Conservation (phyloP, 2,113 vertebrate species). For the Tetrax tetrax region DNA sequence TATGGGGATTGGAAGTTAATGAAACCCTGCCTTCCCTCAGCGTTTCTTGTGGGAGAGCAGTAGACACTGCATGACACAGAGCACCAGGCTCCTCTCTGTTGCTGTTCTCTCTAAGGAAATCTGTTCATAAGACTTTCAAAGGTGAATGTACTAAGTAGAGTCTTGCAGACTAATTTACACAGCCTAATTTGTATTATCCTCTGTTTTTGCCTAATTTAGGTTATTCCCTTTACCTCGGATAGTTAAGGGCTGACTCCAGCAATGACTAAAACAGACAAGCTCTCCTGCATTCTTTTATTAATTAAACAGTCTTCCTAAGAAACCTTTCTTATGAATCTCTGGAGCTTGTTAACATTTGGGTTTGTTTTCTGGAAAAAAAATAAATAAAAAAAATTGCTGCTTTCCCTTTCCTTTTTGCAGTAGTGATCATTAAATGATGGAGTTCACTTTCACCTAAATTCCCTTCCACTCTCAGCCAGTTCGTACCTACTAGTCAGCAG, state of each 20-base stretch:
- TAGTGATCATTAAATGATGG: neutral
- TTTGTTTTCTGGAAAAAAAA: neutral
- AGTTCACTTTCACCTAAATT: constrained; percentile 17
- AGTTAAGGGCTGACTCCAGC: constrained; percentile 49
- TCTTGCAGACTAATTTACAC: constrained; percentile 28
- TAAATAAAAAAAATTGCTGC: neutral
- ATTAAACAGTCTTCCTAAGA: constrained; percentile 41
- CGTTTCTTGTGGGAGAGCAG: constrained; percentile 19
- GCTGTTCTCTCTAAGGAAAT: neutral
- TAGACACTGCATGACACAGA: neutral
- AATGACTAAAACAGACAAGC: constrained; percentile 37
- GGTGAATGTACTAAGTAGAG: neutral
- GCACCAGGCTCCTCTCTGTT: neutral
- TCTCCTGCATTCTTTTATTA: constrained; percentile 36
- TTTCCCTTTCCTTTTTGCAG: neutral
- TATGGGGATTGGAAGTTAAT: neutral
- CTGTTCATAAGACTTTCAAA: constrained; percentile 14
- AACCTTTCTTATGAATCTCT: constrained; percentile 39
- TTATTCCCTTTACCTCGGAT: constrained; percentile 30
- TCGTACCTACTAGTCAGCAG: constrained; percentile 33
- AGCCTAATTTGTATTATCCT: constrained; percentile 52
- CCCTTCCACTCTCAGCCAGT: constrained; percentile 1
- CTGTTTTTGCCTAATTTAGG: constrained; percentile 35
- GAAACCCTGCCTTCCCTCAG: constrained; percentile 9
- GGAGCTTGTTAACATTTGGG: neutral